phyloP scores from a whole-genome alignment of 2,888 invertebrate species.

The Heterodera filipjevi region DNA sequence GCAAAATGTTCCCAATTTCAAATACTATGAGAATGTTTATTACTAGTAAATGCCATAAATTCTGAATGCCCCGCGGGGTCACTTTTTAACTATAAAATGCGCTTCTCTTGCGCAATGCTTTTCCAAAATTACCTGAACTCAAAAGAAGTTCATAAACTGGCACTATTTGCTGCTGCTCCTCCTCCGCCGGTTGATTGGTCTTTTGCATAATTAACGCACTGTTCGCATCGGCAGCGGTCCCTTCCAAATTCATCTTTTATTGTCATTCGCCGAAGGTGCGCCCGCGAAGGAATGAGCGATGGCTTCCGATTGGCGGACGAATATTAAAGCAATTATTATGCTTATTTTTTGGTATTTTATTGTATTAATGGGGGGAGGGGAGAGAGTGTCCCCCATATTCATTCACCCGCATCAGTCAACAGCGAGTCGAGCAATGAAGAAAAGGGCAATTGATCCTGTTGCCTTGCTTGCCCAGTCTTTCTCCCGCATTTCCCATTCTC shows the following conservation, averaged over 20 bases:
- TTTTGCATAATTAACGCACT: background rate
- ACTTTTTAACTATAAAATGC: no score
- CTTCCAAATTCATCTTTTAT: background rate
- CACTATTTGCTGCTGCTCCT: slow-evolving; percentile 9
- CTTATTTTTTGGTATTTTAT: background rate
- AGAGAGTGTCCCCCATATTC: background rate
- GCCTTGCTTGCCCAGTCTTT: no score
- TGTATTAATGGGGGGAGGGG: background rate
- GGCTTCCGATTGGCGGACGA: background rate
- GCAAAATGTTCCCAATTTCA: no score
- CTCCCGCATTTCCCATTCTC: background rate
- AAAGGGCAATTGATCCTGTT: slow-evolving; percentile 9
- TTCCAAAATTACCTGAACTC: background rate
- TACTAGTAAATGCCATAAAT: no score
- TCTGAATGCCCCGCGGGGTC: no score
- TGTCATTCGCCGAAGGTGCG: background rate
- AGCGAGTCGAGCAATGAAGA: background rate
- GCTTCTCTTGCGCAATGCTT: no score
- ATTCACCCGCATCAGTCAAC: background rate
- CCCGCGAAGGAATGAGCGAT: background rate
- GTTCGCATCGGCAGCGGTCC: background rate
- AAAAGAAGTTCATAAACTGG: slow-evolving; percentile 20
- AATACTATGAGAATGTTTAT: no score
- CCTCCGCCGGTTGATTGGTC: background rate
- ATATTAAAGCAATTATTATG: background rate